Conservation (phyloP, 2,113 vertebrate genomes). For the Falco punctatus region DNA sequence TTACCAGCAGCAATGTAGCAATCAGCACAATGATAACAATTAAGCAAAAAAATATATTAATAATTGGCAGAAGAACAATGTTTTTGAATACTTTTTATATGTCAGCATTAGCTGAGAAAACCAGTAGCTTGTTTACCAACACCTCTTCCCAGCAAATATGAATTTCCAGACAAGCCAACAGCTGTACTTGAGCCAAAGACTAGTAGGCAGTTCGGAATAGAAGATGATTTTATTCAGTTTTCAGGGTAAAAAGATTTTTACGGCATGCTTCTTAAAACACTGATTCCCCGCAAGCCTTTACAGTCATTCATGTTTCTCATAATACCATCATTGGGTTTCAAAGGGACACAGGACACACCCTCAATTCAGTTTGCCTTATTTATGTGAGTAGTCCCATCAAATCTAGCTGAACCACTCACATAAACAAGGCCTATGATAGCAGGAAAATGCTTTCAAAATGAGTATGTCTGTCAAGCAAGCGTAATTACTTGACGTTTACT, state of each 20-base stretch:
- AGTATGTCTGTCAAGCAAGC: slow-evolving; percentile 23
- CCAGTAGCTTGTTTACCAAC: not conserved
- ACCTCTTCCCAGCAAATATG: not conserved
- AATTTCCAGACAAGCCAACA: not conserved
- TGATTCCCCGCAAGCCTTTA: not conserved
- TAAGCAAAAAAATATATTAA: not conserved
- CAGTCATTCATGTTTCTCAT: not conserved
- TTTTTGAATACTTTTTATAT: not conserved
- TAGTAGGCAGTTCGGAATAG: not conserved
- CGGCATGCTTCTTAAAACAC: not conserved
- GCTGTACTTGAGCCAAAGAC: not conserved
- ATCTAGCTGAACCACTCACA: not conserved
- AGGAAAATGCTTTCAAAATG: slow-evolving; percentile 6
- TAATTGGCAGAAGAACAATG: not conserved
- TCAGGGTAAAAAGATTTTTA: not conserved
- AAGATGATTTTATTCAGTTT: not conserved
- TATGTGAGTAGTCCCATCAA: not conserved
- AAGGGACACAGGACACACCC: not conserved
- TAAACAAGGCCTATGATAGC: not conserved
- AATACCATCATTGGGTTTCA: not conserved
- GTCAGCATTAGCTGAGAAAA: not conserved
- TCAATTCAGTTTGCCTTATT: not conserved
- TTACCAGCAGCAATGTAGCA: not conserved
- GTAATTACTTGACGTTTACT: slow-evolving; percentile 42
- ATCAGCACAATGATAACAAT: not conserved